Base-by-base conservation (phyloP, 2,797 vertebrate genomes). In the Falco biarmicus region DNA sequence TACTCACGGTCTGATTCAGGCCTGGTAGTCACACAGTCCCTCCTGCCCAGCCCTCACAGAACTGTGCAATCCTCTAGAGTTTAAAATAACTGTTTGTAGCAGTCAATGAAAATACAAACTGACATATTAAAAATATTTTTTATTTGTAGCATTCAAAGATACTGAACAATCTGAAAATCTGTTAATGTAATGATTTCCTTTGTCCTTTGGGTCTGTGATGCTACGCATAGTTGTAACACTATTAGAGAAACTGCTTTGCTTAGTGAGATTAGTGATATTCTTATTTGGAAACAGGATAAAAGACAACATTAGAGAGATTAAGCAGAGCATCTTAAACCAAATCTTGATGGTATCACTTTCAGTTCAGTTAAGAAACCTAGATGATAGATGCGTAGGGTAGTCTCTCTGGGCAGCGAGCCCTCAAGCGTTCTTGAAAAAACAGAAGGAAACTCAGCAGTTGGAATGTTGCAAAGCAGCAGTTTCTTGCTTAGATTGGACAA, bases 1-100 rank as follows among this genome's bases (percentile, higher is more conserved):
- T 16, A 39, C 31, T 32, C 41, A 68, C 11, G 57, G 31, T 32
- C 48, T 78, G 37, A 78, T 61, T 87, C 39, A 54, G 26, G 19
- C 66, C 51, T 1, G 0, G 9, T 19, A 18, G 32, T 66, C 63
- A 63, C 1, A 0, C 3, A 50, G 32, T 73, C 15, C 39, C 29
- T 60, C 59, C 47, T 84, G 29, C 39, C 19, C 14, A n/a, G 11
- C 70, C 43, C 56, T 79, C 22, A 4, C 56, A 60, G 68, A 80
- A 57, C 12, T 89, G 29, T 47, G 31, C 51, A 77, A 32, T 76
- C 68, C 32, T 13, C 37, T 56, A 18, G 34, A 57, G 29, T 57
- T 77, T 53, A 61, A 91, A 89, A 69, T 60, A 87, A 21, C 65
- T 68, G 91, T 47, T 11, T 87, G 2, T 29, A 45, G 45, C 8